Conservation (phyloP, 2,888 invertebrate species). For the Brachypterus glaber region DNA sequence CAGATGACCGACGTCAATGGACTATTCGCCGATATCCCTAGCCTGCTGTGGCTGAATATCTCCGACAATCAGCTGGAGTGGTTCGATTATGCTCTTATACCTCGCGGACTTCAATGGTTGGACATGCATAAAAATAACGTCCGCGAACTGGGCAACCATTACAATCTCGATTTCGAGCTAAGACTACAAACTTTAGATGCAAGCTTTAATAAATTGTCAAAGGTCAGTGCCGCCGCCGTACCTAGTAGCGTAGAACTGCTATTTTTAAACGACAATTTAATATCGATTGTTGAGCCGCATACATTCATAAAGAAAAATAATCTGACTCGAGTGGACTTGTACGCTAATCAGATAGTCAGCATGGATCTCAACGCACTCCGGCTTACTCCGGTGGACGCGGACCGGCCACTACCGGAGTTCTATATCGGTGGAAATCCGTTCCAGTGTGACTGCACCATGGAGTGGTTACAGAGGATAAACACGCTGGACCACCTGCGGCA, state of each 20-base stretch:
- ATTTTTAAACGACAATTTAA: slow-evolving; percentile 82
- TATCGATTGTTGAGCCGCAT: slow-evolving; percentile 76
- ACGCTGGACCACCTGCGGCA: slow-evolving; percentile 72
- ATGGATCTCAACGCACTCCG: slow-evolving; percentile 84
- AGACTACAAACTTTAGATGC: slow-evolving; percentile 76
- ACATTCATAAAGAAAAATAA: slow-evolving; percentile 84
- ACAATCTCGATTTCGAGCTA: slow-evolving; percentile 59
- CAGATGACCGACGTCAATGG: slow-evolving; percentile 71
- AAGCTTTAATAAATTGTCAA: slow-evolving; percentile 80
- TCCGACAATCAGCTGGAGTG: slow-evolving; percentile 82
- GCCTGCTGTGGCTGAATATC: slow-evolving; percentile 80
- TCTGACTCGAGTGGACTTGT: slow-evolving; percentile 82
- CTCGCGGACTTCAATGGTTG: slow-evolving; percentile 74
- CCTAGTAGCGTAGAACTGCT: slow-evolving; percentile 78
- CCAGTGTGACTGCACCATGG: slow-evolving; percentile 90
- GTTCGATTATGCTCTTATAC: slow-evolving; percentile 82
- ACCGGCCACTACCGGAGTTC: slow-evolving; percentile 74
- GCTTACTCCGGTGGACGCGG: slow-evolving; percentile 68
- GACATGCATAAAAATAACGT: slow-evolving; percentile 84
- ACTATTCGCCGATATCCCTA: slow-evolving; percentile 73
- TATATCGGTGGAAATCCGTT: slow-evolving; percentile 92
- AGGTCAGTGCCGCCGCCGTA: slow-evolving; percentile 64
- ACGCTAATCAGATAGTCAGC: slow-evolving; percentile 83
- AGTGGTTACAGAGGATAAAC: slow-evolving; percentile 89
- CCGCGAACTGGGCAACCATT: slow-evolving; percentile 66